A percentile compares a stretch with the other conserved stretches of the same genome.
phyloP scores from a whole-genome alignment of 1,140 invertebrate genomes.

The Pogonus chalceus region DNA sequence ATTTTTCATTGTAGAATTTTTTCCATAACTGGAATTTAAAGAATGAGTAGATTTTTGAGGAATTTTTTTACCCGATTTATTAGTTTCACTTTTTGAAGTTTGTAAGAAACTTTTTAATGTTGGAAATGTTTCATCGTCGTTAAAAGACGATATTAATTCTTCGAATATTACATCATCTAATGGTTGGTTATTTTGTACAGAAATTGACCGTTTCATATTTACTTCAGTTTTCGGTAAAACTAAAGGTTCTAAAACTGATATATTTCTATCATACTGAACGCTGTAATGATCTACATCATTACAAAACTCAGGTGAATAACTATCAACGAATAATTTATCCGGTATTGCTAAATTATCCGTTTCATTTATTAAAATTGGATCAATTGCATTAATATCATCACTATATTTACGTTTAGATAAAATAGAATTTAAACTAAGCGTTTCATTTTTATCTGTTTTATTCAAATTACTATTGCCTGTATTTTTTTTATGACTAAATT shows the following conservation, averaged over 20 bases:
- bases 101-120: conserved; percentile 28
- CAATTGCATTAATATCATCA: conserved; percentile 27
- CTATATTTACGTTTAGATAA: conserved; percentile 19
- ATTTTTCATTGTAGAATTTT: background rate
- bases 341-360: conserved; percentile 32
- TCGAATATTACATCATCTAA: conserved; percentile 40
- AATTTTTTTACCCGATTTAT: conserved; percentile 16
- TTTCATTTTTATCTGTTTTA: background rate
- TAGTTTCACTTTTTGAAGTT: conserved; percentile 9
- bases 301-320: conserved; percentile 21
- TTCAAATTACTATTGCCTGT: background rate
- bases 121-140: conserved; percentile 27
- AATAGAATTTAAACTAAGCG: conserved; percentile 8
- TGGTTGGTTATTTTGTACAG: conserved; percentile 16
- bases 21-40: conserved; percentile 15
- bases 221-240: conserved; percentile 18
- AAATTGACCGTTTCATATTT: conserved; percentile 33
- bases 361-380: conserved; percentile 30
- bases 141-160: conserved; percentile 34
- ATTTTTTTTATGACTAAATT: background rate
- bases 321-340: conserved; percentile 25
- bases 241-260: conserved; percentile 2
- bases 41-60: conserved; percentile 12
- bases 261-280: conserved; percentile 13
- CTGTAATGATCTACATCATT: conserved; percentile 19